Percentiles rank a stretch among this genome's conserved stretches.
Conservation (phyloP, 2,888 invertebrate species). For the Rhaphigaster nebulosa region DNA sequence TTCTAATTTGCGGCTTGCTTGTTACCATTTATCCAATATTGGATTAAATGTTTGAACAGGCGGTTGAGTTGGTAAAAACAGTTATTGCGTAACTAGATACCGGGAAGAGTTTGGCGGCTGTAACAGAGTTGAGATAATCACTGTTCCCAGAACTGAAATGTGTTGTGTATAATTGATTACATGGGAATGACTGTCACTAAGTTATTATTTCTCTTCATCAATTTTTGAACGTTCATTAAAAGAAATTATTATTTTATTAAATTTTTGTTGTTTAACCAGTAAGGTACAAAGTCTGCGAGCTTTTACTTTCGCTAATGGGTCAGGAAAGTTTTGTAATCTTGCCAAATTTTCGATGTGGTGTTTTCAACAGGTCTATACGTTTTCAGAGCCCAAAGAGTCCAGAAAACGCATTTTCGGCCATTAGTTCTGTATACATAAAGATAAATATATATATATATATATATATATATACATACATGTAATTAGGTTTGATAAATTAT, state of each 20-base stretch:
- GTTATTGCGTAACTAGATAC: neutral
- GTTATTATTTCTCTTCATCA: neutral
- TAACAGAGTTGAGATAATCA: neutral
- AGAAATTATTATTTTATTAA: neutral
- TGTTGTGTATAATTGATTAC: constrained; percentile 9
- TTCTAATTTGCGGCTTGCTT: constrained; percentile 12
- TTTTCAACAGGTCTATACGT: too few species aligned
- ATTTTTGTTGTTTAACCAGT: too few species aligned
- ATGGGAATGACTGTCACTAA: neutral
- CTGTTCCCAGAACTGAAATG: neutral
- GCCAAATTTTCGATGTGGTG: too few species aligned
- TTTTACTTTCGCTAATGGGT: too few species aligned
- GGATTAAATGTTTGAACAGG: neutral
- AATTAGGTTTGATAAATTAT: too few species aligned
- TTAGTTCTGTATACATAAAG: too few species aligned
- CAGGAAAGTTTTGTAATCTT: too few species aligned
- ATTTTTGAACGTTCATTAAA: neutral
- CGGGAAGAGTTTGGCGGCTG: neutral
- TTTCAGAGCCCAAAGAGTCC: too few species aligned
- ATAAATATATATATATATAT: too few species aligned
- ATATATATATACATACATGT: too few species aligned
- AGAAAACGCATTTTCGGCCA: too few species aligned
- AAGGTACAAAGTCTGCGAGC: too few species aligned
- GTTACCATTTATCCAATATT: neutral
- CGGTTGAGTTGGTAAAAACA: neutral